Conservation (phyloP, 2,888 invertebrate genomes). For the Drosophila aldrichi region DNA sequence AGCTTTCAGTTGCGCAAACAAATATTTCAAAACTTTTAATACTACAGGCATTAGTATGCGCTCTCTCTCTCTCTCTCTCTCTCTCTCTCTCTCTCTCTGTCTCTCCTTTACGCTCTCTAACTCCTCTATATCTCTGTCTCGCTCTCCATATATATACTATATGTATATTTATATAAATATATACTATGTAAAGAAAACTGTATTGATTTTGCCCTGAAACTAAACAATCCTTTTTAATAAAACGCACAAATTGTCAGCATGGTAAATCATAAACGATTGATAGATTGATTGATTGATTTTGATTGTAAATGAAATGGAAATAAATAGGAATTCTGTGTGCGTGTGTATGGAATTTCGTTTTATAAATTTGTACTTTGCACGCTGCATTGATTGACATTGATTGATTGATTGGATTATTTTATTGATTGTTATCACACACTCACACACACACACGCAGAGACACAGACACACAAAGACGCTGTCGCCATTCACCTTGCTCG, state of each 20-base stretch:
- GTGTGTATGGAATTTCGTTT: slow-evolving; percentile 21
- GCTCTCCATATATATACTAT: slow-evolving; percentile 1
- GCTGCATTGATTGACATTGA: slow-evolving; percentile 57
- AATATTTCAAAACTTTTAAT: slow-evolving; percentile 5
- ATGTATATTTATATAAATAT: slow-evolving; percentile 25
- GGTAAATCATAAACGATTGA: slow-evolving; percentile 73
- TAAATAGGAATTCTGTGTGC: slow-evolving; percentile 21
- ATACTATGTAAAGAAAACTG: not conserved
- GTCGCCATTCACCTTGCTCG: slow-evolving; percentile 44
- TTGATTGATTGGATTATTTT: slow-evolving; percentile 40
- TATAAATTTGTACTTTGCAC: slow-evolving; percentile 38
- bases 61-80: slow-evolving; percentile 14
- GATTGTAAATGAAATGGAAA: slow-evolving; percentile 22
- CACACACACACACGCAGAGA: not conserved
- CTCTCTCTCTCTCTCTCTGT: not conserved
- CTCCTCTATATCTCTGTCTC: slow-evolving; percentile 9
- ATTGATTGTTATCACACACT: slow-evolving; percentile 31
- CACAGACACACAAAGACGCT: slow-evolving; percentile 31
- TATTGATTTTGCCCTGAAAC: slow-evolving; percentile 39
- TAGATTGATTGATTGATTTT: slow-evolving; percentile 38
- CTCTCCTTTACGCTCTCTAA: slow-evolving; percentile 7
- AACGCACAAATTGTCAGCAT: slow-evolving; percentile 72
- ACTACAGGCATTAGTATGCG: slow-evolving; percentile 20
- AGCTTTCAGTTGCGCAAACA: slow-evolving; percentile 17
- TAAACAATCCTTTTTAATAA: slow-evolving; percentile 13